These are phyloP conservation scores for Mallotus villosus DNA, from an alignment of 2,797 vertebrate genomes.

Conservation along the genomic window DNA sequence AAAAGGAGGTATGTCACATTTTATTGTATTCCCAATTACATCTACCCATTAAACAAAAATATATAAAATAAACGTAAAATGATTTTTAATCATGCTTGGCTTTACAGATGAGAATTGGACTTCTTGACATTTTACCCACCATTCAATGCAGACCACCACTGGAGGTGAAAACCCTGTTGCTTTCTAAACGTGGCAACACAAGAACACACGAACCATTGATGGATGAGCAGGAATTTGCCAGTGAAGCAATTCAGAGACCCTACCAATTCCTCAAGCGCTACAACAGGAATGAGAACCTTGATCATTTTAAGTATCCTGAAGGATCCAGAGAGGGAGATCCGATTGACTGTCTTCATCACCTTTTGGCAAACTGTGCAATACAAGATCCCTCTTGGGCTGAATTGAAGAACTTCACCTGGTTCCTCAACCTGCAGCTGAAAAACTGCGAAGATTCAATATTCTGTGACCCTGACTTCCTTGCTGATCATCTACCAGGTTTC, in stretches of 20 bases:
- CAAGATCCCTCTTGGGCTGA: constrained; percentile 79
- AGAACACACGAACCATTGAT: constrained; percentile 62
- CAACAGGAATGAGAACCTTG: constrained; percentile 53
- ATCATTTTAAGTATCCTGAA: constrained; percentile 65
- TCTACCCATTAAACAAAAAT: neutral
- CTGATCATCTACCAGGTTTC: constrained; percentile 68
- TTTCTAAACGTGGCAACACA: neutral
- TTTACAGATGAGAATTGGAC: constrained; percentile 55
- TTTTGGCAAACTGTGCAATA: constrained; percentile 71
- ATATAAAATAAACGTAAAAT: neutral
- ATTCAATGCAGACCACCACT: constrained; percentile 70
- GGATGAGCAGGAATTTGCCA: constrained; percentile 67
- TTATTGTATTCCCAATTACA: neutral
- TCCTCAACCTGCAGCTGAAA: constrained; percentile 77
- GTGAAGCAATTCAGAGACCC: constrained; percentile 75
- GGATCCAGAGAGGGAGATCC: constrained; percentile 47
- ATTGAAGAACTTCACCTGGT: constrained; percentile 78
- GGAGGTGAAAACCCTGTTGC: constrained; percentile 56
- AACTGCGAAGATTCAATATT: constrained; percentile 79
- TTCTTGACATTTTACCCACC: constrained; percentile 74
- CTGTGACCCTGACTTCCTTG: constrained; percentile 71
- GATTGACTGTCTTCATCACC: constrained; percentile 66
- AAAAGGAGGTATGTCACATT: constrained; percentile 59
- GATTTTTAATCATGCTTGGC: constrained; percentile 30
- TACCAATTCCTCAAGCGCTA: constrained; percentile 75